Percentiles rank a stretch among this genome's conserved stretches.
These are phyloP conservation scores for Pseudanteris insignis DNA, from an alignment of 2,888 invertebrate genomes.

Conservation along the genomic window DNA sequence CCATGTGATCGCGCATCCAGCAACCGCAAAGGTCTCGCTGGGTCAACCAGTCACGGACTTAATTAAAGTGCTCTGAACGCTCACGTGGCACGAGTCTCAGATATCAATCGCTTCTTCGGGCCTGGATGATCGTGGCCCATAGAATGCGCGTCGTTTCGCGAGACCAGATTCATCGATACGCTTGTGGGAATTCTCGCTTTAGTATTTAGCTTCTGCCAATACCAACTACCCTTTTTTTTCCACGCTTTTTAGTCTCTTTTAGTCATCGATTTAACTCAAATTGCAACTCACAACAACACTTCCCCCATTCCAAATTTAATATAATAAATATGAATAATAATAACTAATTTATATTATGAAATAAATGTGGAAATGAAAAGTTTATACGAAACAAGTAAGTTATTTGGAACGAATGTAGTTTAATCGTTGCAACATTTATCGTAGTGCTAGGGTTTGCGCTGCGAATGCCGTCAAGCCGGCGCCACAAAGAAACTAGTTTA, in stretches of 20 bases:
- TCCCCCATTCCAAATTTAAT: no score
- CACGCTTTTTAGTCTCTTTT: no score
- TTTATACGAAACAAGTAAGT: no score
- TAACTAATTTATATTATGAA: no score
- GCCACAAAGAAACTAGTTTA: conserved; percentile 46
- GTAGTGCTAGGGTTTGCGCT: conserved; percentile 29
- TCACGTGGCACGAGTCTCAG: conserved; percentile 61
- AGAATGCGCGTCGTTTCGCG: conserved; percentile 41
- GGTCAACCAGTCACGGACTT: conserved; percentile 66
- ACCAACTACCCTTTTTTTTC: no score
- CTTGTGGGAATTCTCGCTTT: conserved; percentile 42
- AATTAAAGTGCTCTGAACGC: conserved; percentile 62
- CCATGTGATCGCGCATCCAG: conserved; percentile 57
- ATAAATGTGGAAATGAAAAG: no score
- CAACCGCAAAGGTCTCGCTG: conserved; percentile 53
- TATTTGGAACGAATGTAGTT: no score
- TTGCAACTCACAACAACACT: no score
- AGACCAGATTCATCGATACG: conserved; percentile 44
- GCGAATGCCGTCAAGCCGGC: conserved; percentile 34
- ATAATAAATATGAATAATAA: no score
- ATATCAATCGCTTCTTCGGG: conserved; percentile 62
- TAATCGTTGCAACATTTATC: conserved; percentile 27
- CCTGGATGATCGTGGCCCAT: conserved; percentile 50
- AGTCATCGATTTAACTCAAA: no score
- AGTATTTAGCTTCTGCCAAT: conserved; percentile 26